Base-by-base conservation (phyloP, 2,113 vertebrate species). In the Mormoops blainvillei region DNA sequence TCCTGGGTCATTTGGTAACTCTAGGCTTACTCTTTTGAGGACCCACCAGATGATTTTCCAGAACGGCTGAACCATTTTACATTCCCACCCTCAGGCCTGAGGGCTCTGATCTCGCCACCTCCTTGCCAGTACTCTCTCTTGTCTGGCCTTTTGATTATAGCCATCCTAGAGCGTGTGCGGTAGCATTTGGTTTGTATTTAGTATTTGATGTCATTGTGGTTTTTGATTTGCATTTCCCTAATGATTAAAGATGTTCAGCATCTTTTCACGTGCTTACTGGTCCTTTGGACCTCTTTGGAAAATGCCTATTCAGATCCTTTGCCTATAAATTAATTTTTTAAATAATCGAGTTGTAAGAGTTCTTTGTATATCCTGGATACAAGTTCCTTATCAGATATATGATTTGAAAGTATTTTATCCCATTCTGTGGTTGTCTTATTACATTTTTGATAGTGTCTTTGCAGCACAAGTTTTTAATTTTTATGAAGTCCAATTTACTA, bases 161-260 rank as follows among this genome's bases (percentile, higher is more conserved):
- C 26, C 52, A 18, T 83, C n/a, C 26, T 73, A 15, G 61, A 41
- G 38, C 6, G 22, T 36, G 13, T 41, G 36, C 52, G n/a, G 67
- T 50, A 38, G 18, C n/a, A 81, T 71, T 52, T 86, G 81, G 61
- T 86, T 52, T 71, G 38, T n/a, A 33, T 38, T 14, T 31, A 31
- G 61, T 26, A 67, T 77, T 45, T 96, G 43, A 52, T 86, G 80
- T 86, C 58, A n/a, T 3, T 61, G 24, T 54, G 43, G 48, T 65
- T 94, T 94, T 93, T 52, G 78, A 24, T 91, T 86, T 92, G 68
- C 48, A 43, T 63, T 97, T 78, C 26, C 19, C 26, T 78, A 54
- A 54, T 77, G 78, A n/a, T 7, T 36, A 70, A 24, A 56, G 48
- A 74, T 41, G 33, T 31, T 26, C 36, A 87, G 7, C 36, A n/a